Evolutionary conservation across 1,140 invertebrate genomes (phyloP).

Genomic region (Portunus trituberculatus): DNA sequence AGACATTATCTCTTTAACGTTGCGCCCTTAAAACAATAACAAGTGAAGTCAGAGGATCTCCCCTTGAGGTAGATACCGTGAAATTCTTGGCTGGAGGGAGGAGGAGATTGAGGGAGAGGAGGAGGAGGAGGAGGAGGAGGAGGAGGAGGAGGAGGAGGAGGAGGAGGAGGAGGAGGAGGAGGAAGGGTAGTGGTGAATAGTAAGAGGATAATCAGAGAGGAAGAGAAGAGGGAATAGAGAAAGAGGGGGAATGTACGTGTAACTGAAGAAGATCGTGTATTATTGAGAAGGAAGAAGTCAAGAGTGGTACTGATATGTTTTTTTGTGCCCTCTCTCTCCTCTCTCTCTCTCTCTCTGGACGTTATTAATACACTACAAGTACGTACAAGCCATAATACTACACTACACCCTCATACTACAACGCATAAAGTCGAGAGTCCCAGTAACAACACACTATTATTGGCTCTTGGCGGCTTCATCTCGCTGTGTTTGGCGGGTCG

Average conservation of each 20-base stretch:
- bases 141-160: not conserved
- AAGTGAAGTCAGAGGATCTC: not conserved
- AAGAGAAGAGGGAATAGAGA: not conserved
- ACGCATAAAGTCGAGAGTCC: not conserved
- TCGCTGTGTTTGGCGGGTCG: not conserved
- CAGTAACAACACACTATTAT: not conserved
- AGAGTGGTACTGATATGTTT: not conserved
- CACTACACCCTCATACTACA: not conserved
- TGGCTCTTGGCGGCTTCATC: not conserved
- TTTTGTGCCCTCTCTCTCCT: not conserved
- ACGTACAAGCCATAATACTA: not conserved
- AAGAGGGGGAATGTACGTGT: not conserved
- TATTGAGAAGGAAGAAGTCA: not conserved
- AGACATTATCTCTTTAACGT: not conserved
- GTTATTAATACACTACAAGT: not conserved
- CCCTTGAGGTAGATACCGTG: not conserved
- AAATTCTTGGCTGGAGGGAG: not conserved
- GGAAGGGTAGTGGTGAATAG: not conserved
- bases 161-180: not conserved
- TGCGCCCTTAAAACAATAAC: not conserved
- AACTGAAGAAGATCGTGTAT: not conserved
- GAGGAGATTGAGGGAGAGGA: not conserved
- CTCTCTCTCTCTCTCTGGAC: not conserved
- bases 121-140: not conserved
- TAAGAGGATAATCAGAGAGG: not conserved